Evolutionary conservation across 2,113 vertebrate genomes (phyloP), one percentile per base, ranked within the genome.

Genomic region (Corythoichthys intestinalis): DNA sequence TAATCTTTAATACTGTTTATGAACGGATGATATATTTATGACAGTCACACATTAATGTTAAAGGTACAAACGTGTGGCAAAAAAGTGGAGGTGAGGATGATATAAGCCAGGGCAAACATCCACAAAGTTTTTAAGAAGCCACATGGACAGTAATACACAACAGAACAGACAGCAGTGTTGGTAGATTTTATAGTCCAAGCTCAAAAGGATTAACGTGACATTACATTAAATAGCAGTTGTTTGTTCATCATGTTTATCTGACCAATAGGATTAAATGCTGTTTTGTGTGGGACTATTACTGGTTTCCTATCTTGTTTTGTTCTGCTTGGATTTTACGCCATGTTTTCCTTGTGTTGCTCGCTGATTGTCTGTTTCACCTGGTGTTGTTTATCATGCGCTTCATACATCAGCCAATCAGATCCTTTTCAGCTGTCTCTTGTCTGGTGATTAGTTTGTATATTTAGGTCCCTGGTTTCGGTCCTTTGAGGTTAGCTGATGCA

Each of bases 151-250:
- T 53, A 68, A 78, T 74, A 72, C 54, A 58, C 10, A 2, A 58
- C 20, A 48, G 49, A 70, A 77, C 35, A 74, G 63, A 77, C 59
- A 69, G 65, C 65, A 69, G 67, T 49, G 72, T 64, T 69, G 65
- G 70, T 70, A 72, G 75, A 82, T 79, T 82, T 44, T 71, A 79
- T 66, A 84, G 74, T 56, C 64, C 64, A 62, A 50, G 72, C 74
- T 62, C 66, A 7, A 52, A 11, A 72, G 82, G 74, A 77, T 81
- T 79, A 56, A 56, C 53, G 28, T 56, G 53, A 56, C 7, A 56
- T 56, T 34, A n/a, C 52, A 54, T 54, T 20, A 28, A n/a, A 54
- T 5, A 54, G 17, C 17, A 53, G 50, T n/a, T 58, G 75, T 71
- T 69, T 79, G 72, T 79, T 84, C 72, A 77, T 34, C n/a, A 56